These are phyloP conservation scores for Zaprionus bogoriensis DNA, from an alignment of 2,888 invertebrate species.

Conservation along the genomic window DNA sequence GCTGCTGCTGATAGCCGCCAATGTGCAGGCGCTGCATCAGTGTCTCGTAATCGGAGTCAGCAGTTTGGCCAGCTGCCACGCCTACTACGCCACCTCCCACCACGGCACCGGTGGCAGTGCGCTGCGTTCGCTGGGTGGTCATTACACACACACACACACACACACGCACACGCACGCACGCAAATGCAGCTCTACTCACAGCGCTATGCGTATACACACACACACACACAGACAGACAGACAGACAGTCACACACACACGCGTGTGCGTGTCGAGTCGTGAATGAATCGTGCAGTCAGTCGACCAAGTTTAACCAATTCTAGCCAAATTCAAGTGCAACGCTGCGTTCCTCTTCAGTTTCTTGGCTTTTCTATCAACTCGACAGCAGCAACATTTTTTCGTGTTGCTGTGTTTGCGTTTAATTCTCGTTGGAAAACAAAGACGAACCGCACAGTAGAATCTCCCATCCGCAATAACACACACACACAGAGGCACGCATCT, in stretches of 20 bases:
- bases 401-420: conserved; percentile 9
- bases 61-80: conserved; percentile 22
- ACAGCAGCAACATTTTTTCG: conserved; percentile 31
- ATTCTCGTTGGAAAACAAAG: conserved; percentile 45
- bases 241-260: background rate
- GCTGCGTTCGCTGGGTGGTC: conserved; percentile 68
- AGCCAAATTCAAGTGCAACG: background rate
- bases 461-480: conserved; percentile 46
- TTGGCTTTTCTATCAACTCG: conserved; percentile 32
- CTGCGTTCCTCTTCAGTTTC: background rate
- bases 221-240: background rate
- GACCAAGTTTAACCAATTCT: background rate
- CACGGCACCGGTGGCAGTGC: conserved; percentile 51
- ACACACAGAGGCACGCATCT: conserved; percentile 9
- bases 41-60: conserved; percentile 74
- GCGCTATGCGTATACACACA: background rate
- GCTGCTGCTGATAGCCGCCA: conserved; percentile 80
- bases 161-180: conserved; percentile 27
- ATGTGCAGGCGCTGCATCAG: conserved; percentile 80
- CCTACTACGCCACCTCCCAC: background rate
- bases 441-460: conserved; percentile 36
- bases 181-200: conserved; percentile 1
- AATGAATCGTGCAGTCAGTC: background rate
- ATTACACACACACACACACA: conserved; percentile 44
- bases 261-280: conserved; percentile 17